Evolutionary conservation across 2,113 vertebrate species (phyloP), one percentile per base, ranked within the genome.

Genomic region (Nansenia antarctica): DNA sequence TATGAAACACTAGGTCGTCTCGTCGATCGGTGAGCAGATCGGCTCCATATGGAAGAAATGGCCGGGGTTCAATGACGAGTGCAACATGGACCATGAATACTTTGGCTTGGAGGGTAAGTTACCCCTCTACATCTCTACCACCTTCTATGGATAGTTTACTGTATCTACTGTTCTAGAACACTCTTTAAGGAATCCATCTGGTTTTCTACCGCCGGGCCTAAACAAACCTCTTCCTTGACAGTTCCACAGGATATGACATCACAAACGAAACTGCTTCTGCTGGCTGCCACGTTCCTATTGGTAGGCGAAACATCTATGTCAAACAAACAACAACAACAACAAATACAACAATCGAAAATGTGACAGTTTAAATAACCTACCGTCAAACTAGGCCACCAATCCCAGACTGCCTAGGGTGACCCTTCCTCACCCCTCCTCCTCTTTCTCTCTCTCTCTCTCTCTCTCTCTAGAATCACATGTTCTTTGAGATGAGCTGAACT

Each of bases 81-180:
- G 71, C 3, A 94, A 93, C 82, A 91, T 89, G 92, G 93, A 95
- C 73, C 92, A 94, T 81, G 92, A 94, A 67, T 88, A 90, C 80
- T 94, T 94, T 76, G 93, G 93, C 12, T 59, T 95, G 57, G 87
- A 93, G 29, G 83, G 93, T 94, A 79, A 90, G 88, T 85, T 24
- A 15, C 14, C 1, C 8, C 22, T 30, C 2, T 60, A 32, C 7
- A n/a, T 30, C 18, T 76, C 14, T 53, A 12, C 2, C 1, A 15
- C 45, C 18, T 9, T 47, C 15, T 2, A 47, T n/a, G n/a, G 26
- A 30, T 14, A 39, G 5, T 20, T 49, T 14, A 14, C n/a, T 20
- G n/a, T 49, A 49, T 49, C 45, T 49, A 49, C 45, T 49, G 45
- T 22, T 49, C n/a, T 1, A 49, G 45, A 49, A n/a, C 4, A 49